Evolutionary conservation across 2,113 vertebrate genomes (phyloP).

Genomic region (Tringa solitaria): DNA sequence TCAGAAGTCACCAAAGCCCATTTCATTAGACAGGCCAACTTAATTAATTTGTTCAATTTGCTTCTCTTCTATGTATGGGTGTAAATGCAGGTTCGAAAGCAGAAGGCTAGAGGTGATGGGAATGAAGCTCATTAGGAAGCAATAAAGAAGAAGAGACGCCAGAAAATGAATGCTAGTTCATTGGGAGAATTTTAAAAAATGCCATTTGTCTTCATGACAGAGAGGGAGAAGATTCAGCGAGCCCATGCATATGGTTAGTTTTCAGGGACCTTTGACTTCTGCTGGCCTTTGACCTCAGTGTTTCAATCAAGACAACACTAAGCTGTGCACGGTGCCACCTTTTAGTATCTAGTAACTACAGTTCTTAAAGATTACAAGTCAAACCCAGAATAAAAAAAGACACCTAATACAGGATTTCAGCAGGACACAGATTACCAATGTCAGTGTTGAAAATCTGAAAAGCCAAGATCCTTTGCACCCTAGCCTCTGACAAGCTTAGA

Average conservation of each 20-base stretch:
- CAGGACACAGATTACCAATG: background rate
- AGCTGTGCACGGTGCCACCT: background rate
- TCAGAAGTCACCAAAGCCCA: background rate
- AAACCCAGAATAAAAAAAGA: background rate
- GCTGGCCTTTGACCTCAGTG: slow-evolving; percentile 60
- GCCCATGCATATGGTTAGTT: slow-evolving; percentile 31
- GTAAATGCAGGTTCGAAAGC: background rate
- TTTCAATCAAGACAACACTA: slow-evolving; percentile 58
- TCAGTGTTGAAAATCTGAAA: background rate
- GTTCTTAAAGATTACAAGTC: background rate
- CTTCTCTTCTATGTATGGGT: background rate
- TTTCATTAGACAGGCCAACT: background rate
- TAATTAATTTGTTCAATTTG: slow-evolving; percentile 30
- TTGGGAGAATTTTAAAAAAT: slow-evolving; percentile 46
- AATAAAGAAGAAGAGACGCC: slow-evolving; percentile 31
- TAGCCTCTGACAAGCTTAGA: background rate
- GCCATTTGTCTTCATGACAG: slow-evolving; percentile 76
- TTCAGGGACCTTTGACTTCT: slow-evolving; percentile 60
- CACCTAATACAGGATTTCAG: background rate
- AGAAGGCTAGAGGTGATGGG: slow-evolving; percentile 31
- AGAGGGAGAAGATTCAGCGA: slow-evolving; percentile 38
- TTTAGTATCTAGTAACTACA: background rate
- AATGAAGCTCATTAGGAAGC: slow-evolving; percentile 70
- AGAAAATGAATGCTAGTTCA: slow-evolving; percentile 52
- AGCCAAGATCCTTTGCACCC: no score